Conservation (phyloP, 2,113 vertebrate genomes). For the Gambusia holbrooki region DNA sequence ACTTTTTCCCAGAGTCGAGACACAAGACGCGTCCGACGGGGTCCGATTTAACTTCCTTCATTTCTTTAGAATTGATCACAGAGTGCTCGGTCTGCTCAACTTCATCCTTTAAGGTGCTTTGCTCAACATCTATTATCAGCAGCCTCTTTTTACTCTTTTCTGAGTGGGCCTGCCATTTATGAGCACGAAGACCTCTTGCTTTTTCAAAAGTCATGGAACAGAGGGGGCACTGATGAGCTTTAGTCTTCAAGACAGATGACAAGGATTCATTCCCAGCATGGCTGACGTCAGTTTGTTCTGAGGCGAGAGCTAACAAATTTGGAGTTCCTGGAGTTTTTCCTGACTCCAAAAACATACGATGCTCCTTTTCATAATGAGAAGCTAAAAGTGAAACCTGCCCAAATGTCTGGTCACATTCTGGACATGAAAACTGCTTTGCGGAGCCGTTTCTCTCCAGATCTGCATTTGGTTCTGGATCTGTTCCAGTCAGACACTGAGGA, state of each 20-base stretch:
- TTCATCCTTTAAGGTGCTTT: neutral
- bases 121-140: neutral
- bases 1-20: slow-evolving; percentile 47
- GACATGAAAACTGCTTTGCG: slow-evolving; percentile 32
- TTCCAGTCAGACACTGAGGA: slow-evolving; percentile 50
- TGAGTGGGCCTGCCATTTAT: slow-evolving; percentile 78
- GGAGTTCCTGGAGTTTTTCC: slow-evolving; percentile 6
- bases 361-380: slow-evolving; percentile 50
- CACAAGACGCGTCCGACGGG: slow-evolving; percentile 34
- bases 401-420: slow-evolving; percentile 60
- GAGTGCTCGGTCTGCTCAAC: neutral
- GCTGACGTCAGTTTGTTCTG: neutral
- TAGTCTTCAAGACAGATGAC: slow-evolving; percentile 25
- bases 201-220: slow-evolving; percentile 75
- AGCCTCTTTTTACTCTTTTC: slow-evolving; percentile 26
- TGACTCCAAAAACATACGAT: slow-evolving; percentile 23
- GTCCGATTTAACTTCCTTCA: slow-evolving; percentile 5
- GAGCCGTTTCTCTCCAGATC: neutral
- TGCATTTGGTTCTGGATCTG: slow-evolving; percentile 4
- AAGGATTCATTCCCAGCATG: neutral
- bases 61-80: neutral
- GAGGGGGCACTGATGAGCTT: slow-evolving; percentile 66
- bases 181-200: slow-evolving; percentile 73
- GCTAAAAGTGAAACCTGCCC: slow-evolving; percentile 42
- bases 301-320: neutral